Percentiles rank a stretch among this genome's conserved stretches.
phyloP scores from a whole-genome alignment of 2,888 invertebrate genomes.

The Tryphoninae sp. region DNA sequence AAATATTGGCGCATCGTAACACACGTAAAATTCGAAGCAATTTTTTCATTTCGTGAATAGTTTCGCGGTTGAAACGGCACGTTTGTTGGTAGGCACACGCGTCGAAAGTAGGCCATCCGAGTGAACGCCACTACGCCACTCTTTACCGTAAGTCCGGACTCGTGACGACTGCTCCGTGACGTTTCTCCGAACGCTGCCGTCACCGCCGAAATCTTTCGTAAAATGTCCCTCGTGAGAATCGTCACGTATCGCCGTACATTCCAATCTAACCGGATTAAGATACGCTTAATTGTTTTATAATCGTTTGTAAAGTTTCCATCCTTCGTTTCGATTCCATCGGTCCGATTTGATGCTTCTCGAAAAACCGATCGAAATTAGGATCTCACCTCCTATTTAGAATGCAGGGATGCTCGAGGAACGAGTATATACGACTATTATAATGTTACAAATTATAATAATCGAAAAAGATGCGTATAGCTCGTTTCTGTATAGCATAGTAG shows the following conservation, averaged over 20 bases:
- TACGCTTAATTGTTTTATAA: not conserved
- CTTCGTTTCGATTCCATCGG: not conserved
- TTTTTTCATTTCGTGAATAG: not conserved
- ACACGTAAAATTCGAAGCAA: not conserved
- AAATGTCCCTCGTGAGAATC: not conserved
- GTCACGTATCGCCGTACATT: not conserved
- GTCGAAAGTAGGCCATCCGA: not conserved
- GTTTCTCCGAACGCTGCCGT: not conserved
- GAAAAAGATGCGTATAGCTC: too few species aligned
- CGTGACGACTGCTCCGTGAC: not conserved
- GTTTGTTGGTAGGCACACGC: not conserved
- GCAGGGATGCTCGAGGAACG: too few species aligned
- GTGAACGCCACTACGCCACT: not conserved
- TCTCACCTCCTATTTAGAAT: not conserved
- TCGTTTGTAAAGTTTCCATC: not conserved
- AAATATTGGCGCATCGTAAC: not conserved
- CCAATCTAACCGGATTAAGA: not conserved
- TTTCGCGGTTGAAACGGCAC: not conserved
- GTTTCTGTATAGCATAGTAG: too few species aligned
- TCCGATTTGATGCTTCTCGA: not conserved
- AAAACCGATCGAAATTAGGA: not conserved
- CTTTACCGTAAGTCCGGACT: not conserved
- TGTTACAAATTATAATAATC: too few species aligned
- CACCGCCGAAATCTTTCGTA: not conserved
- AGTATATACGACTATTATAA: not conserved